These are phyloP conservation scores for Gasterosteus aculeatus DNA, from an alignment of 2,113 vertebrate genomes.

Conservation along the genomic window DNA sequence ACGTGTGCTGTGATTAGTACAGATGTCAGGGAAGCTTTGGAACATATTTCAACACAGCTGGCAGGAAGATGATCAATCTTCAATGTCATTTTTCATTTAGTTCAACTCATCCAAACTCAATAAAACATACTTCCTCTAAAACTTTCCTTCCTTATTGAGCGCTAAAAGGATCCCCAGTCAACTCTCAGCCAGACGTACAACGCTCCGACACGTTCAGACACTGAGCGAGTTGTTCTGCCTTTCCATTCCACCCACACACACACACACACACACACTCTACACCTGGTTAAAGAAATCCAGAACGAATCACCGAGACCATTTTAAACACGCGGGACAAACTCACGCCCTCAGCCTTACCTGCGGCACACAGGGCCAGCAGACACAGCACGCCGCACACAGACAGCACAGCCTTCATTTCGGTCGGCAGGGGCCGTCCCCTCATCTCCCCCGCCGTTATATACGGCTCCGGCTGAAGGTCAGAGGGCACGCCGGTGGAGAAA, in stretches of 20 bases:
- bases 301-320: neutral
- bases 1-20: neutral
- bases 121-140: neutral
- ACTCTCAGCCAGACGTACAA: neutral
- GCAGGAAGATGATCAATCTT: neutral
- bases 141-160: neutral
- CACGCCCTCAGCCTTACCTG: slow-evolving; percentile 66
- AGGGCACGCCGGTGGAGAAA: slow-evolving; percentile 61
- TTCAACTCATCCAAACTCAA: neutral
- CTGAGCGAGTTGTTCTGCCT: neutral
- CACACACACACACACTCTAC: neutral
- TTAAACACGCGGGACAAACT: neutral
- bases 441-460: slow-evolving; percentile 74
- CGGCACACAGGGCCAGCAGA: slow-evolving; percentile 70
- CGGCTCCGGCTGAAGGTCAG: slow-evolving; percentile 67
- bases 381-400: slow-evolving; percentile 67
- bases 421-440: slow-evolving; percentile 70
- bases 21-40: neutral
- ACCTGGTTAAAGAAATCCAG: neutral
- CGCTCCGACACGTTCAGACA: slow-evolving; percentile 3
- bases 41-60: neutral
- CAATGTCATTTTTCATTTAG: neutral
- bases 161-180: neutral
- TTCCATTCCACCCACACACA: neutral
- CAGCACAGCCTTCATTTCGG: slow-evolving; percentile 77